These are phyloP conservation scores for Aphodius granarius DNA, from an alignment of 2,888 invertebrate genomes.

Conservation along the genomic window DNA sequence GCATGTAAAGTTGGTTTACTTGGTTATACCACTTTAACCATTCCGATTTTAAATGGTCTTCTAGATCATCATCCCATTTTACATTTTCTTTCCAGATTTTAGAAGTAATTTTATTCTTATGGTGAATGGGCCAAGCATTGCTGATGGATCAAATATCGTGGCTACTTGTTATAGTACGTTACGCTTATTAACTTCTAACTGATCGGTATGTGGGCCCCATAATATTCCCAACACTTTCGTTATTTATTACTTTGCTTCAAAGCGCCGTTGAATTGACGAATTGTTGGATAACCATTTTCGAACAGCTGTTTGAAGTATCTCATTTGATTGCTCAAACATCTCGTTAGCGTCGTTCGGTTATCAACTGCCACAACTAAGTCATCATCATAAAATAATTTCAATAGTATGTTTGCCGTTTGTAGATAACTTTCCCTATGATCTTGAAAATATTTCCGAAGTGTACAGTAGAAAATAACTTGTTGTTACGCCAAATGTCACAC, in stretches of 20 bases:
- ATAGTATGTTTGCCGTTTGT: background rate
- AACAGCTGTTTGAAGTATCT: background rate
- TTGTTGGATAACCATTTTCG: background rate
- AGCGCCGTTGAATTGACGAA: too few species aligned
- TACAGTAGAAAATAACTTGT: constrained; percentile 23
- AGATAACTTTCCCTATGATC: background rate
- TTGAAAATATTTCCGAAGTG: background rate
- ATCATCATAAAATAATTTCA: constrained; percentile 3
- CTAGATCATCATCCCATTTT: background rate
- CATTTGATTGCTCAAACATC: background rate
- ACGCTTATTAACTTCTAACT: background rate
- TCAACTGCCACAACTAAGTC: constrained; percentile 1
- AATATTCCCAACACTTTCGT: background rate
- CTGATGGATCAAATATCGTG: background rate
- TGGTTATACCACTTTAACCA: background rate
- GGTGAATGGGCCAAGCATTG: background rate
- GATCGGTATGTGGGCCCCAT: background rate
- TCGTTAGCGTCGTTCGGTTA: background rate
- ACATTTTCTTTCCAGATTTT: background rate
- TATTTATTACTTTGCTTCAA: background rate
- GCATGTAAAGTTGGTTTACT: too few species aligned
- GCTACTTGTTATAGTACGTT: background rate
- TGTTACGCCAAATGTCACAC: constrained; percentile 26
- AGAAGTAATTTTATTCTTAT: background rate
- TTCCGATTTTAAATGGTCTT: background rate